Conservation (phyloP, 2,113 vertebrate species). For the Chinchilla lanigera region DNA sequence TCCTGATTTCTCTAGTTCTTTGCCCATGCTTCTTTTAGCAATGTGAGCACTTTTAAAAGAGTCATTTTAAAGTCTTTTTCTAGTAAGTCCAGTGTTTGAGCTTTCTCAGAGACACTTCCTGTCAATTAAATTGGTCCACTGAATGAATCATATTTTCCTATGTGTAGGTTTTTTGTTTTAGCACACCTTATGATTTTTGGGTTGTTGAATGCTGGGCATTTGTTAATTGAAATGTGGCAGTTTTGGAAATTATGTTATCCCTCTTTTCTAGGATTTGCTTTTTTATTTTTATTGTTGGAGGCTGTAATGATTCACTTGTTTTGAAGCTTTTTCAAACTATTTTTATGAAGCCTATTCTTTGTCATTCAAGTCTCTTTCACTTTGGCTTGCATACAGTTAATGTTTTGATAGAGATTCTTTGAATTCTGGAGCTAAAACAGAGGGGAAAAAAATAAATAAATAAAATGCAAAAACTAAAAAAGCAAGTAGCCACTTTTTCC, state of each 20-base stretch:
- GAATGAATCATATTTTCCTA: conserved; percentile 32
- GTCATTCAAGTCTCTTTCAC: background rate
- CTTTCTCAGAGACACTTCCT: background rate
- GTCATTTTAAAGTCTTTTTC: background rate
- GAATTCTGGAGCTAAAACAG: background rate
- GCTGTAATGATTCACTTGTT: background rate
- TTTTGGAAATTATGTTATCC: background rate
- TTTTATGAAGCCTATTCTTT: conserved; percentile 20
- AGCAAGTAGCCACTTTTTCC: background rate
- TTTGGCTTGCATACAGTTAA: background rate
- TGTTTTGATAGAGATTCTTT: conserved; percentile 21
- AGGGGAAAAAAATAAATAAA: background rate
- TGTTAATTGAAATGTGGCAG: background rate
- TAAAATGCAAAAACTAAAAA: background rate
- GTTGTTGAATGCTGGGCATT: background rate
- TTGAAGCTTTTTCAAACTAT: conserved; percentile 16
- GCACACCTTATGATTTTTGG: background rate
- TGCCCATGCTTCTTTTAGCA: background rate
- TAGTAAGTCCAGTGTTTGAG: background rate
- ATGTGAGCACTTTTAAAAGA: background rate
- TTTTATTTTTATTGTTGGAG: background rate
- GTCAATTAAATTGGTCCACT: background rate
- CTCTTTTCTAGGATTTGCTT: background rate
- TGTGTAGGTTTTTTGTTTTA: background rate
- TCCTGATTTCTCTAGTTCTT: background rate